phyloP scores from a whole-genome alignment of 2,888 invertebrate species.

The Drosophila helvetica region DNA sequence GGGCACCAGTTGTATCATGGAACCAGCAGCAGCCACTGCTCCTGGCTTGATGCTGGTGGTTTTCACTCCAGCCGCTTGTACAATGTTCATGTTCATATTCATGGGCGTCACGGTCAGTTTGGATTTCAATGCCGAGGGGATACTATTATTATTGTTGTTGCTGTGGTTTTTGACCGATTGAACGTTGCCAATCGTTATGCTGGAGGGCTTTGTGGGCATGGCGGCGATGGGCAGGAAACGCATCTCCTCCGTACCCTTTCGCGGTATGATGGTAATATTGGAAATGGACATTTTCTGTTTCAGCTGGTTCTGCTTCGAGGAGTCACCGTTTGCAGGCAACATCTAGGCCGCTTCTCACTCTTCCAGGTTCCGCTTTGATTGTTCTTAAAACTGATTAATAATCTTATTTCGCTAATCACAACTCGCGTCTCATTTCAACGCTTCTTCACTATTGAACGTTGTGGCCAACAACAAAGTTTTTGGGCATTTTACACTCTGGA shows the following conservation, averaged over 20 bases:
- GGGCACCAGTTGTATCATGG: conserved; percentile 53
- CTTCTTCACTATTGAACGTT: conserved; percentile 68
- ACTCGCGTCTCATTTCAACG: conserved; percentile 51
- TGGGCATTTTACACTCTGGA: conserved; percentile 60
- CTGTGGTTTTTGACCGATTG: conserved; percentile 17
- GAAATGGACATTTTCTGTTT: conserved; percentile 4
- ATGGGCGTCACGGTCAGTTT: conserved; percentile 42
- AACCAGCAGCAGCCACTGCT: conserved; percentile 11
- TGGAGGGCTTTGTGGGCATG: conserved; percentile 48
- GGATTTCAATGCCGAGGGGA: conserved; percentile 29
- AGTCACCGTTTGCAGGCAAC: conserved; percentile 53
- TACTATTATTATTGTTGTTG: conserved; percentile 30
- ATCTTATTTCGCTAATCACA: not conserved
- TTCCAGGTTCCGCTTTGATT: not conserved
- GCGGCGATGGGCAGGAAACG: conserved; percentile 53
- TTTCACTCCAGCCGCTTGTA: not conserved
- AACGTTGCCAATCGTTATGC: conserved; percentile 31
- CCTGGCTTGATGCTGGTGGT: conserved; percentile 15
- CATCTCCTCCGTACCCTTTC: conserved; percentile 33
- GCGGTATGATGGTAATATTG: not conserved
- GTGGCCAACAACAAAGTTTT: conserved; percentile 64
- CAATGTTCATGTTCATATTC: conserved; percentile 37
- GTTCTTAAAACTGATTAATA: conserved; percentile 4
- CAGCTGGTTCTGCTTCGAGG: conserved; percentile 36
- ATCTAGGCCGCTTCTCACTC: conserved; percentile 19